Conservation (phyloP, 2,888 invertebrate species). For the Cremastinae sp. region DNA sequence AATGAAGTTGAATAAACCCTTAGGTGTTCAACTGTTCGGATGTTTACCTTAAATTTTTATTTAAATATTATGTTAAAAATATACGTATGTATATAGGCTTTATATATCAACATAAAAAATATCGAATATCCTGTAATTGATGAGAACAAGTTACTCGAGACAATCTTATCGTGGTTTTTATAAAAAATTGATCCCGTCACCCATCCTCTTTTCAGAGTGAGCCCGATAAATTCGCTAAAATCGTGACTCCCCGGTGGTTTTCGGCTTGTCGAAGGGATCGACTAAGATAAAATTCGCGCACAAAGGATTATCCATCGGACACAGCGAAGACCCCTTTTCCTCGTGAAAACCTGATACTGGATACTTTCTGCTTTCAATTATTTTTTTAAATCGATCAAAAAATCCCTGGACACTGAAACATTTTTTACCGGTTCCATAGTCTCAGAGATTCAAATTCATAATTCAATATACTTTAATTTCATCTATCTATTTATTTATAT, state of each 20-base stretch:
- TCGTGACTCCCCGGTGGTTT: conserved; percentile 20
- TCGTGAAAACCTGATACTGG: conserved; percentile 43
- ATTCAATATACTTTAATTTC: no score
- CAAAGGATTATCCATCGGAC: background rate
- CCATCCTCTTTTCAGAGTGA: conserved; percentile 32
- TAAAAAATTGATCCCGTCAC: conserved; percentile 77
- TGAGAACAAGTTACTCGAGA: conserved; percentile 61
- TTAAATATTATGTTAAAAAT: no score
- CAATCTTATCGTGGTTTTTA: conserved; percentile 74
- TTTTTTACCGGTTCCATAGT: background rate
- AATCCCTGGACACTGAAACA: background rate
- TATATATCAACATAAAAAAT: no score
- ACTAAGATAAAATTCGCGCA: conserved; percentile 35
- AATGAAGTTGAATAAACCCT: no score
- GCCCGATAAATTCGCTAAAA: conserved; percentile 42
- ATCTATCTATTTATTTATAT: no score
- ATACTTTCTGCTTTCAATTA: conserved; percentile 35
- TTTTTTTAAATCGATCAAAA: no score
- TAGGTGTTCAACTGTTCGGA: no score
- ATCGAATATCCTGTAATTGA: conserved; percentile 52
- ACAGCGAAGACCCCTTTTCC: background rate
- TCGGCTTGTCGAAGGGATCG: conserved; percentile 46
- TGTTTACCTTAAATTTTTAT: no score
- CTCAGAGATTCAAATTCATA: background rate
- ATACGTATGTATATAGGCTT: no score